These are phyloP conservation scores for Dione vanillae DNA, from an alignment of 2,888 invertebrate genomes.

Conservation along the genomic window DNA sequence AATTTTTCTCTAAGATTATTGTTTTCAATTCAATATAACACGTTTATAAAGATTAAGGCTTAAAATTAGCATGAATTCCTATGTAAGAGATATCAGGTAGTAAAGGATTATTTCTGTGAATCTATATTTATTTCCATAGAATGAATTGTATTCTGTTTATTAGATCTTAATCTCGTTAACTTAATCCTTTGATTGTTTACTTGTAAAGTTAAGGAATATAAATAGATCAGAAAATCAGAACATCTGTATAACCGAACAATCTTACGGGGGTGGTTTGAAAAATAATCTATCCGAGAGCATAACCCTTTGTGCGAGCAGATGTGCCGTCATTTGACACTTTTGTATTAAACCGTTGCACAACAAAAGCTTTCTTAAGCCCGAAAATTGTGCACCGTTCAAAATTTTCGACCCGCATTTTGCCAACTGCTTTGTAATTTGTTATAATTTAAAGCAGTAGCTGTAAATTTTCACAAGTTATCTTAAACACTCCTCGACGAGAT, in stretches of 20 bases:
- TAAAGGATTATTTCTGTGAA: background rate
- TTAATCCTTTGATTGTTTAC: conserved; percentile 39
- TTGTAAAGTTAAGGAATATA: conserved; percentile 41
- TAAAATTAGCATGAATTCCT: background rate
- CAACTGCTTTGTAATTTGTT: conserved; percentile 63
- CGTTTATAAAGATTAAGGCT: too few relatives aligned
- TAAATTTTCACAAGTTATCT: conserved; percentile 41
- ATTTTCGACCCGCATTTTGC: conserved; percentile 80
- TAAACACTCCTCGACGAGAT: conserved; percentile 24
- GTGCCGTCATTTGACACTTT: conserved; percentile 85
- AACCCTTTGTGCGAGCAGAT: conserved; percentile 84
- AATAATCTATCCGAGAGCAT: conserved; percentile 80
- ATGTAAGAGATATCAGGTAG: background rate
- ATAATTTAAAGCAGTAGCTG: conserved; percentile 52
- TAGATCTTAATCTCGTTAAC: conserved; percentile 18
- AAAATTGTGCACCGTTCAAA: conserved; percentile 80
- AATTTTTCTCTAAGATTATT: background rate
- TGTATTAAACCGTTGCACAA: conserved; percentile 84
- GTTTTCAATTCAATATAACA: too few relatives aligned
- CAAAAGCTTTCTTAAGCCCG: conserved; percentile 82
- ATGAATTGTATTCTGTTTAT: conserved; percentile 26
- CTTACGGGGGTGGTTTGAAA: conserved; percentile 83
- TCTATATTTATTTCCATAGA: background rate
- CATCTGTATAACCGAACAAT: conserved; percentile 82
- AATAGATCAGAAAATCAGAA: conserved; percentile 55